phyloP scores from a whole-genome alignment of 2,113 vertebrate species.

The Dicentrarchus labrax region DNA sequence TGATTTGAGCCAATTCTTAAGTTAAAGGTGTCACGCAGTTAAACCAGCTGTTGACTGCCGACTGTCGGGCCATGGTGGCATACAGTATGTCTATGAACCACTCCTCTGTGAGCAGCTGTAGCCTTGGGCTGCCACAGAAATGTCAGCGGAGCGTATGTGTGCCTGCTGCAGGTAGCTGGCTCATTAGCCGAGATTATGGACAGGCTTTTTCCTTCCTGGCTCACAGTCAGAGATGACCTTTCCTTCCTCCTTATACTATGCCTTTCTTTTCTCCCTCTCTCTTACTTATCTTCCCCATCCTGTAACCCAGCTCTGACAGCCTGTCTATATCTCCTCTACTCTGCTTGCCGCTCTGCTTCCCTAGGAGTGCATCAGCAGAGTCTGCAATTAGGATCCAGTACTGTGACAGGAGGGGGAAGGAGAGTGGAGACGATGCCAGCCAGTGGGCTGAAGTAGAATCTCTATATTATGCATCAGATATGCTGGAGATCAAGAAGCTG shows the following conservation, averaged over 20 bases:
- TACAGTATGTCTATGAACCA: background rate
- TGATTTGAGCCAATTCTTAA: background rate
- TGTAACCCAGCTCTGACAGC: conserved; percentile 43
- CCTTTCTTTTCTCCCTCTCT: conserved; percentile 24
- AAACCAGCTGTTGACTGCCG: background rate
- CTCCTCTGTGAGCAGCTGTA: background rate
- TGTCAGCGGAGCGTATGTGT: background rate
- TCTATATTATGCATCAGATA: conserved; percentile 9
- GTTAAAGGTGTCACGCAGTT: background rate
- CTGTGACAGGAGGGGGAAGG: conserved; percentile 48
- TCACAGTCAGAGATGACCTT: conserved; percentile 41
- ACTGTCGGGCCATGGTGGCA: background rate
- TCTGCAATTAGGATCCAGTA: conserved; percentile 59
- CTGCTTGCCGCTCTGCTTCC: conserved; percentile 17
- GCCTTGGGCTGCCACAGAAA: background rate
- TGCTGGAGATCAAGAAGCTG: conserved; percentile 26
- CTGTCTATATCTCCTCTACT: conserved; percentile 40
- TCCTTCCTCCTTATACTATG: background rate
- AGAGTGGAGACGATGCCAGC: conserved; percentile 1
- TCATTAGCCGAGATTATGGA: conserved; percentile 54
- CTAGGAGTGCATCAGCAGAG: conserved; percentile 20
- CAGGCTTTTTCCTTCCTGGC: conserved; percentile 26
- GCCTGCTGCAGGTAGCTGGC: conserved; percentile 19
- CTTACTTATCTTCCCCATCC: background rate
- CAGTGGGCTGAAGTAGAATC: conserved; percentile 10